Percentiles rank a stretch among this genome's conserved stretches.
phyloP scores from a whole-genome alignment of 2,113 vertebrate species.

The Lagenorhynchus albirostris region DNA sequence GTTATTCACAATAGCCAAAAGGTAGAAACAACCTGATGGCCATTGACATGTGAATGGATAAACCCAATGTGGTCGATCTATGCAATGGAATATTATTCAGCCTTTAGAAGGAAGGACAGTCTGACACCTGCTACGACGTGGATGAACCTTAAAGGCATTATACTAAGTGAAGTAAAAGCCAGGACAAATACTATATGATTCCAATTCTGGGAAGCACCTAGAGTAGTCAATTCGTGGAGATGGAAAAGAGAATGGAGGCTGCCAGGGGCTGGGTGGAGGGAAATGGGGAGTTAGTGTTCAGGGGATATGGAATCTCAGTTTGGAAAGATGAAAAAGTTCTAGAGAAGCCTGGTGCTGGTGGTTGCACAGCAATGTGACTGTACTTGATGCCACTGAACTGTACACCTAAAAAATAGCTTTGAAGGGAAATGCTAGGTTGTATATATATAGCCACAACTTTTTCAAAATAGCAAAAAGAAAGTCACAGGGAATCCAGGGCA shows the following conservation, averaged over 20 bases:
- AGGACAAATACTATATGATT: too few relatives aligned
- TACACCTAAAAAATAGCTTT: background rate
- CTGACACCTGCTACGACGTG: background rate
- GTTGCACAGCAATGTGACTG: fast-evolving
- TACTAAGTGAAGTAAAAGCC: too few relatives aligned
- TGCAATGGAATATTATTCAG: fast-evolving
- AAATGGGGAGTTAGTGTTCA: too few relatives aligned
- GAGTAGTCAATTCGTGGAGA: too few relatives aligned
- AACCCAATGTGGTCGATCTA: background rate
- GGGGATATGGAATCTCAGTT: too few relatives aligned
- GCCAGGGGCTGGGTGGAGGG: too few relatives aligned
- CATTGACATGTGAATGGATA: too few relatives aligned
- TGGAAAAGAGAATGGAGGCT: too few relatives aligned
- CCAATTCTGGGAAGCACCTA: too few relatives aligned
- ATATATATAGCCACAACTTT: background rate
- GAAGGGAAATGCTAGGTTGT: background rate
- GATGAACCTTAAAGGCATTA: too few relatives aligned
- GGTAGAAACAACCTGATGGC: background rate
- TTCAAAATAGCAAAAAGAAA: background rate
- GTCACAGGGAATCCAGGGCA: background rate
- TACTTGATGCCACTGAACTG: background rate
- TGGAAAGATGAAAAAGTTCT: background rate
- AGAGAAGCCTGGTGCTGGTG: background rate
- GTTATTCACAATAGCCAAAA: too few relatives aligned
- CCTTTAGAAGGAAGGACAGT: background rate